These are phyloP conservation scores for Sinella curviseta DNA, from an alignment of 1,140 invertebrate species.

Conservation along the genomic window DNA sequence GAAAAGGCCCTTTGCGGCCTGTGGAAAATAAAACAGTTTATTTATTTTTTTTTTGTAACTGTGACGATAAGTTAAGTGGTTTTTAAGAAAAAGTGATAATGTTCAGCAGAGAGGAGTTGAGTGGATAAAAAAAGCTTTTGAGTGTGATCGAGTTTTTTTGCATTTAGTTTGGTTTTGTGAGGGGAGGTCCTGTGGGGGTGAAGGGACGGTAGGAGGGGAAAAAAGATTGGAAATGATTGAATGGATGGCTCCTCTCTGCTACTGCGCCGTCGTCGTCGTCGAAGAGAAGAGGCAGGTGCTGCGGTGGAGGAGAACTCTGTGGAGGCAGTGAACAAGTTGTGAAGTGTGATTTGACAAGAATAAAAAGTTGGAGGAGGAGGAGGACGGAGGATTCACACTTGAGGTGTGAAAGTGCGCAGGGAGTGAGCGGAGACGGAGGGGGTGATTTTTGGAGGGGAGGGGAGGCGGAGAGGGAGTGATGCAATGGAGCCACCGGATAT, in stretches of 20 bases:
- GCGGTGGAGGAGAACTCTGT: no score
- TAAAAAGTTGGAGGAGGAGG: neutral
- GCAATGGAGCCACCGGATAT: constrained; percentile 2
- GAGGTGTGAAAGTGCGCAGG: neutral
- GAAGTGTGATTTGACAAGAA: neutral
- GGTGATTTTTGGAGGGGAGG: neutral
- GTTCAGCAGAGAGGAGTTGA: no score
- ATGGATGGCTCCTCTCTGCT: neutral
- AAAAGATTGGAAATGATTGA: neutral
- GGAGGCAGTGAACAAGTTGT: no score
- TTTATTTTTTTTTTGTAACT: no score
- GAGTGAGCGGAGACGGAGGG: neutral
- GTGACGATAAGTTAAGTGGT: no score
- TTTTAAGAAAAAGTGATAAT: no score
- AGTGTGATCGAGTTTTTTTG: no score
- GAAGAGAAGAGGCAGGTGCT: no score
- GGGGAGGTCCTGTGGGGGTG: neutral
- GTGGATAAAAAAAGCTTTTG: no score
- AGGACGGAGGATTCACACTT: neutral
- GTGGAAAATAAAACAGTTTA: no score
- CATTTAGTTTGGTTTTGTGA: neutral
- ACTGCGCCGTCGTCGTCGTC: neutral
- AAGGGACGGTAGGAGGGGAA: neutral
- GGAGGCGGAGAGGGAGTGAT: neutral
- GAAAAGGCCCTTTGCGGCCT: no score